A percentile compares a stretch with the other conserved stretches of the same genome.
Evolutionary conservation across 2,888 invertebrate species (phyloP).

Genomic region (Platerodrilus igneus): DNA sequence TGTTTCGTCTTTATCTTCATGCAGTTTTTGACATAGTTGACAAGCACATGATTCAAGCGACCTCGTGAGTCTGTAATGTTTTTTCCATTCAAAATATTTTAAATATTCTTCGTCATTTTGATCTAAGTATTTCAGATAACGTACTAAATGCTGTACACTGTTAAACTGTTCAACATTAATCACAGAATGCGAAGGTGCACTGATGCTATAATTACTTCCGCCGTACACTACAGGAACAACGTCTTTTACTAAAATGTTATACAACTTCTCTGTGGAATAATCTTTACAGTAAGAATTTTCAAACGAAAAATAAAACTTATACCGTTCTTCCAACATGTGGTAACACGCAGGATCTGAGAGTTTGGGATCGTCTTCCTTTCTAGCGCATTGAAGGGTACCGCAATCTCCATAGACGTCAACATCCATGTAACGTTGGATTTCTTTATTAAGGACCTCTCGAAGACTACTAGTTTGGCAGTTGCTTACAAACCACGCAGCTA

Average conservation of each 20-base stretch:
- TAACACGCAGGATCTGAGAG: conserved; percentile 46
- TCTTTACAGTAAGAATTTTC: conserved; percentile 67
- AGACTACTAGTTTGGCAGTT: conserved; percentile 50
- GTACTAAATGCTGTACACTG: conserved; percentile 49
- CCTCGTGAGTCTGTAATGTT: conserved; percentile 31
- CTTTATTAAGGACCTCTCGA: conserved; percentile 47
- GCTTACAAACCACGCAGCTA: conserved; percentile 56
- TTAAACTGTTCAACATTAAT: conserved; percentile 56
- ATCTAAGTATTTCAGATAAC: conserved; percentile 51
- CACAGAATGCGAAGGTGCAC: conserved; percentile 51
- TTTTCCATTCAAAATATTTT: conserved; percentile 57
- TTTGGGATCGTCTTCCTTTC: conserved; percentile 43
- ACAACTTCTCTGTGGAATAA: conserved; percentile 62
- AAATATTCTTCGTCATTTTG: conserved; percentile 52
- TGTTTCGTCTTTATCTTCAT: conserved; percentile 28
- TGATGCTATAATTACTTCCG: conserved; percentile 55
- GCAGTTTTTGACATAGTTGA: conserved; percentile 34
- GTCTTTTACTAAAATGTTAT: conserved; percentile 54
- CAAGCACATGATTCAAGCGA: conserved; percentile 26
- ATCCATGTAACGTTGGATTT: conserved; percentile 53
- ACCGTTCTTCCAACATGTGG: conserved; percentile 51
- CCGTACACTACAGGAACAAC: conserved; percentile 65
- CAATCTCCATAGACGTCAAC: conserved; percentile 64
- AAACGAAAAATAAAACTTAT: conserved; percentile 67
- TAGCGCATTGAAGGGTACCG: conserved; percentile 46